A percentile compares a stretch with the other conserved stretches of the same genome.
Evolutionary conservation across 2,113 vertebrate genomes (phyloP).

Genomic region (Hymenochirus boettgeri): DNA sequence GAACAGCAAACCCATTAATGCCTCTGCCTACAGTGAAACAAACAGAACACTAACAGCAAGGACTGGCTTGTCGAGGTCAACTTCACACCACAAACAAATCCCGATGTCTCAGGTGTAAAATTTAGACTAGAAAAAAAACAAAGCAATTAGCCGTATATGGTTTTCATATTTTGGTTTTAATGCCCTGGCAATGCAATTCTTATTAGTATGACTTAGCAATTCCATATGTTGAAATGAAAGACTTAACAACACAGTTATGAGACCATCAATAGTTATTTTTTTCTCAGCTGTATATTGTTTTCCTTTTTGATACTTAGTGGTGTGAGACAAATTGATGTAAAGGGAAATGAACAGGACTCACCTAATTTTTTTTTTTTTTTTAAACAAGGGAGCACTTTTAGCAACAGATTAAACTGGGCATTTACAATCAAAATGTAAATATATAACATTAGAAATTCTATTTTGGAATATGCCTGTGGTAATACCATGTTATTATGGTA

Average conservation of each 20-base stretch:
- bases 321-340: not conserved
- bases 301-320: not conserved
- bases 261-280: not conserved
- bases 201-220: not conserved
- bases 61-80: slow-evolving; percentile 62
- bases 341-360: not conserved
- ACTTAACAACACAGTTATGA: not conserved
- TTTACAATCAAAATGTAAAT: not conserved
- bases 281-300: not conserved
- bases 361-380: not conserved
- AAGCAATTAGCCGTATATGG: slow-evolving; percentile 18
- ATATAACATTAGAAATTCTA: not conserved
- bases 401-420: not conserved
- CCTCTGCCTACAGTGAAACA: slow-evolving; percentile 73
- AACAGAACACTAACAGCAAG: slow-evolving; percentile 72
- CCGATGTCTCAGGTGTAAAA: slow-evolving; percentile 74
- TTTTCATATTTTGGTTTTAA: slow-evolving; percentile 42
- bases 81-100: slow-evolving; percentile 85
- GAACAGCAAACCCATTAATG: slow-evolving; percentile 63
- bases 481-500: too few species aligned
- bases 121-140: slow-evolving; percentile 5
- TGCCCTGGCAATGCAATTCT: slow-evolving; percentile 44
- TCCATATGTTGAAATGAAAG: not conserved
- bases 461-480: not conserved
- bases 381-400: not conserved